These are phyloP conservation scores for Zaprionus davidi DNA, from an alignment of 1,140 invertebrate species.

Conservation along the genomic window DNA sequence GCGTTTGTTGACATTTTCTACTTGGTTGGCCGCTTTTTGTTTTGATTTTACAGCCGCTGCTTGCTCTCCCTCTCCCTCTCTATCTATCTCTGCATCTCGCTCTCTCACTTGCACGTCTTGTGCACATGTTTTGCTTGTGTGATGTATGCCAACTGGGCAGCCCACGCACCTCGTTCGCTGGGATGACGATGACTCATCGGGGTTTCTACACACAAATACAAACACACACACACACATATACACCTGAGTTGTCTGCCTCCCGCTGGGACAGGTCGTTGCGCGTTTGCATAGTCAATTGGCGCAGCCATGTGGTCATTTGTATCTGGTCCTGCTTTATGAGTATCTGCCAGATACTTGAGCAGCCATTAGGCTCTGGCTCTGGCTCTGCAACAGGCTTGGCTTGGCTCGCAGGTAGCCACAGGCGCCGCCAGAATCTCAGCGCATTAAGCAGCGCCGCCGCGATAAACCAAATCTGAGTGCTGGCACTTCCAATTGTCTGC, in stretches of 20 bases:
- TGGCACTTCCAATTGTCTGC: constrained; percentile 58
- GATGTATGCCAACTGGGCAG: constrained; percentile 40
- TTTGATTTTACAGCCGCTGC: constrained; percentile 54
- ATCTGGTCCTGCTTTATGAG: constrained; percentile 11
- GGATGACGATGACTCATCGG: constrained; percentile 79
- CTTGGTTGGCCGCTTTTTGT: constrained; percentile 63
- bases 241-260: constrained; percentile 34
- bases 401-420: constrained; percentile 25
- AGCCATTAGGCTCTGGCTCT: constrained; percentile 58
- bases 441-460: constrained; percentile 25
- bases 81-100: constrained; percentile 12
- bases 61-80: neutral
- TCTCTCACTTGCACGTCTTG: constrained; percentile 10
- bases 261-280: constrained; percentile 57
- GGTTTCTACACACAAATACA: constrained; percentile 77
- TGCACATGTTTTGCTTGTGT: constrained; percentile 31
- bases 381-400: neutral
- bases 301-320: constrained; percentile 44
- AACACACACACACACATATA: constrained; percentile 17
- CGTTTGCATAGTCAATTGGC: constrained; percentile 47
- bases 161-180: constrained; percentile 47
- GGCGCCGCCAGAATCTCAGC: constrained; percentile 28
- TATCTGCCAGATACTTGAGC: constrained; percentile 61
- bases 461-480: constrained; percentile 57
- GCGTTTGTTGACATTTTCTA: constrained; percentile 81